Percentiles rank a stretch among this genome's conserved stretches.
Evolutionary conservation across 2,797 vertebrate species (phyloP).

Genomic region (Phoxinus dragarum): DNA sequence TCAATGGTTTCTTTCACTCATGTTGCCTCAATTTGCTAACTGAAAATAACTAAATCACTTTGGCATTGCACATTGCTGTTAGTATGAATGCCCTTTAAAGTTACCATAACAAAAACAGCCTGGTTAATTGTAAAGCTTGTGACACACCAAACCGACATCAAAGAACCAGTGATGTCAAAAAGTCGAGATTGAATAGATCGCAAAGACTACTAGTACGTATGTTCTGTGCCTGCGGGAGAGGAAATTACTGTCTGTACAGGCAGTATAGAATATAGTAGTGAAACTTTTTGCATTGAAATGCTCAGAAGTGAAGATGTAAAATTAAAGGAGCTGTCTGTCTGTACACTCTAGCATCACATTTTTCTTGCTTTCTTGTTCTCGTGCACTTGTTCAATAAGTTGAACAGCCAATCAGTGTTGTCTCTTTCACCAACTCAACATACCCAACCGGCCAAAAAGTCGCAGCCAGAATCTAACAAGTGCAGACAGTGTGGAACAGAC

Average conservation of each 20-base stretch:
- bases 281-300: not conserved
- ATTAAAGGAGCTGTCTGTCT: not conserved
- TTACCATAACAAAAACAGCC: not conserved
- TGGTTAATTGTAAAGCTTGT: not conserved
- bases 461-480: not conserved
- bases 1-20: slow-evolving; percentile 9
- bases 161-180: not conserved
- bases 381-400: not conserved
- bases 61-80: not conserved
- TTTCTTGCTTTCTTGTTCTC: not conserved
- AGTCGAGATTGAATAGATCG: not conserved
- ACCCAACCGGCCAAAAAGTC: not conserved
- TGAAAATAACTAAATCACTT: not conserved
- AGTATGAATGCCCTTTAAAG: not conserved
- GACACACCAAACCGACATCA: slow-evolving; percentile 4
- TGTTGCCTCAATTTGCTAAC: not conserved
- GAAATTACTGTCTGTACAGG: not conserved
- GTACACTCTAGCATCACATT: not conserved
- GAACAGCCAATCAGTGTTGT: not conserved
- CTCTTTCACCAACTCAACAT: not conserved
- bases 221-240: not conserved
- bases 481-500: not conserved
- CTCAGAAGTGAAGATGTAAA: not conserved
- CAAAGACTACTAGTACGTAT: not conserved
- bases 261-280: not conserved